These are phyloP conservation scores for Cheilosia impressa DNA, from an alignment of 2,888 invertebrate genomes.

Conservation along the genomic window DNA sequence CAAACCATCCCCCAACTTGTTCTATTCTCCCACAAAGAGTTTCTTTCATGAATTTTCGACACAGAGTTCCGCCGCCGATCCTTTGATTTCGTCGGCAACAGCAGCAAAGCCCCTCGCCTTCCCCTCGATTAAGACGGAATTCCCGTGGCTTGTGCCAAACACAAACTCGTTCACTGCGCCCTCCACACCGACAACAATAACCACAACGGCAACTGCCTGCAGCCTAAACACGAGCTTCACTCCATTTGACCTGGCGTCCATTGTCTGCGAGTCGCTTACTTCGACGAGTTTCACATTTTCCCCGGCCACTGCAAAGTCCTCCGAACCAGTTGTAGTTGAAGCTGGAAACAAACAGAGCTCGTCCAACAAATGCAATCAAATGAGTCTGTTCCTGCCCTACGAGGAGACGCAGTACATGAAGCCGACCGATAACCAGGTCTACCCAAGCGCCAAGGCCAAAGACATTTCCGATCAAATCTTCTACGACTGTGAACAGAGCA, in stretches of 20 bases:
- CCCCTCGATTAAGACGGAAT: constrained; percentile 54
- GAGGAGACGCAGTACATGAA: constrained; percentile 70
- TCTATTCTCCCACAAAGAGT: constrained; percentile 55
- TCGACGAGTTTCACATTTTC: constrained; percentile 74
- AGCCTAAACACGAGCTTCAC: constrained; percentile 26
- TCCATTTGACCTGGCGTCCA: constrained; percentile 47
- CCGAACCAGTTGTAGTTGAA: constrained; percentile 39
- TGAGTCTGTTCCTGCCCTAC: constrained; percentile 60
- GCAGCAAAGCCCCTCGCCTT: constrained; percentile 28
- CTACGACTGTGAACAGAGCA: constrained; percentile 70
- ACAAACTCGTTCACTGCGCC: constrained; percentile 11
- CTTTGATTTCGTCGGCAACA: constrained; percentile 36
- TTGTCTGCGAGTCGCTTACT: constrained; percentile 39
- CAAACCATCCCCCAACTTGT: constrained; percentile 18
- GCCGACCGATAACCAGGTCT: constrained; percentile 42
- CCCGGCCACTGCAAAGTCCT: constrained; percentile 62
- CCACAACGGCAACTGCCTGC: constrained; percentile 28
- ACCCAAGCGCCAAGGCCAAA: constrained; percentile 35
- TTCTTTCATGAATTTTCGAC: constrained; percentile 54
- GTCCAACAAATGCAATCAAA: constrained; percentile 47
- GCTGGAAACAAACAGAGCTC: constrained; percentile 17
- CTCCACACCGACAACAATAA: constrained; percentile 5
- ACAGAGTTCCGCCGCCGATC: constrained; percentile 33
- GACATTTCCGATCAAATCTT: constrained; percentile 58
- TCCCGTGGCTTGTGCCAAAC: constrained; percentile 52